Base-by-base conservation (phyloP, 2,113 vertebrate species). In the Platysteira castanea region DNA sequence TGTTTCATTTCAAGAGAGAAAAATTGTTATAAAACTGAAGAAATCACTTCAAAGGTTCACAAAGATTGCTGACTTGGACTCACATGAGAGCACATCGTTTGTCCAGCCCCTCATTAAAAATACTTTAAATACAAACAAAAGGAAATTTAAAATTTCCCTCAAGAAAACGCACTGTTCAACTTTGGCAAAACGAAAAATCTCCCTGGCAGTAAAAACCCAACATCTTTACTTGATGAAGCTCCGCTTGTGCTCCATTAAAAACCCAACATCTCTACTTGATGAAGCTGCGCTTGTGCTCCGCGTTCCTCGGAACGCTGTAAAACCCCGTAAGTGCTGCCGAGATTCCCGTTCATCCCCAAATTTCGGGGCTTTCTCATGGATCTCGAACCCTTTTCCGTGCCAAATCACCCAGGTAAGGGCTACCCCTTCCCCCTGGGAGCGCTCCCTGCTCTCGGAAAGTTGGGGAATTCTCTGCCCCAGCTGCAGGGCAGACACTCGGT, bases 401-500 rank as follows among this genome's bases (percentile, higher is more conserved):
- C 47, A 15, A 57, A 46, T 28, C 4, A 1, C 60, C 21, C 94
- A 95, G 94, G 93, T 95, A 76, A 71, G 13, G 2, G 44, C 56
- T 42, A n/a, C 8, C 59, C 46, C 28, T 17, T 44, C 49, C 46
- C 49, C 35, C 44, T 74, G 69, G 81, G 73, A 91, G 63, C 14
- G n/a, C 47, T 82, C 91, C 80, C 18, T 2, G 13, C 91, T 70
- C 79, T 54, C n/a, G 7, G 83, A 71, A 96, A 96, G 76, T 91
- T 96, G 53, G 93, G 84, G 96, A 96, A 97, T 94, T 44, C 61
- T 76, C n/a, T 78, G 85, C 20, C 75, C 60, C 98, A 98, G 98
- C 98, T 98, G 97, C 89, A 91, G 60, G 22, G 70, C 96, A 98
- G 96, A 98, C 95, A 74, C 98, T 95, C 96, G 28, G 92, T 83